These are phyloP conservation scores for Synodontis membranacea DNA, from an alignment of 2,113 vertebrate genomes.

Conservation along the genomic window DNA sequence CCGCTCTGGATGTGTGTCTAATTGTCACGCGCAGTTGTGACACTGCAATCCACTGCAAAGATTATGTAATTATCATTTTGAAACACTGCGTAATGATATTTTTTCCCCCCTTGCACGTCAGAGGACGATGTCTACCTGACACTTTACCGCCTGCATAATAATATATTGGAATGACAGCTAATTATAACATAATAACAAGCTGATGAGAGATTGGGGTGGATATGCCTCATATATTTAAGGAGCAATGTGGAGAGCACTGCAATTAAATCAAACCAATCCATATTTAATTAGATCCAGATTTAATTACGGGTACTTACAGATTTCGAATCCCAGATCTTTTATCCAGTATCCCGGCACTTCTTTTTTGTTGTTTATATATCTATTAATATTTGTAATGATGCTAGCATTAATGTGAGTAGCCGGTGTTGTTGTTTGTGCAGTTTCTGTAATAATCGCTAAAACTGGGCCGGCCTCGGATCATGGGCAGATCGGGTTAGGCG, in stretches of 20 bases:
- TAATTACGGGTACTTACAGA: slow-evolving; percentile 44
- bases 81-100: slow-evolving; percentile 66
- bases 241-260: slow-evolving; percentile 43
- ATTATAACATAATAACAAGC: slow-evolving; percentile 76
- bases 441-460: slow-evolving; percentile 51
- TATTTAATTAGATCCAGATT: slow-evolving; percentile 54
- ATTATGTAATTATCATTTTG: slow-evolving; percentile 76
- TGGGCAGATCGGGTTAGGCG: slow-evolving; percentile 62
- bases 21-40: slow-evolving; percentile 72
- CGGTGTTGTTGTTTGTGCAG: slow-evolving; percentile 46
- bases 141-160: slow-evolving; percentile 73
- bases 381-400: slow-evolving; percentile 28
- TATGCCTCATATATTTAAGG: slow-evolving; percentile 57
- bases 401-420: slow-evolving; percentile 21
- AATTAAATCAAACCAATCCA: slow-evolving; percentile 56
- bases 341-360: not conserved
- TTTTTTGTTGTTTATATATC: slow-evolving; percentile 10
- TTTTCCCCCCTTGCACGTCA: slow-evolving; percentile 60
- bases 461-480: slow-evolving; percentile 63
- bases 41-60: slow-evolving; percentile 63
- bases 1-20: slow-evolving; percentile 72
- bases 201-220: slow-evolving; percentile 69
- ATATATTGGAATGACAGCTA: slow-evolving; percentile 73
- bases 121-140: slow-evolving; percentile 71
- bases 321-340: slow-evolving; percentile 22